Conservation (phyloP, 2,888 invertebrate genomes). For the Aradus depressus region DNA sequence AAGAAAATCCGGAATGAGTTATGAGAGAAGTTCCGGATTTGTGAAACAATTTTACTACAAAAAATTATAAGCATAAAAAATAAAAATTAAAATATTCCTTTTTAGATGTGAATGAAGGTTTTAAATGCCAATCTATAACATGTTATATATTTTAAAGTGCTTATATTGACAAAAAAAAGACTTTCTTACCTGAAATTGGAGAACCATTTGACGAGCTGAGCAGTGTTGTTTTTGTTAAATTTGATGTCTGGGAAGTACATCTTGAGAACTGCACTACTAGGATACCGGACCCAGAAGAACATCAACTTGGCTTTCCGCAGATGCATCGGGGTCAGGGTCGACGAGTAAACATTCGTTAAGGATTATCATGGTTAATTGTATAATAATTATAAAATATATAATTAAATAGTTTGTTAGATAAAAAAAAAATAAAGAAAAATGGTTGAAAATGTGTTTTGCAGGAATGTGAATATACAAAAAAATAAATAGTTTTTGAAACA, state of each 20-base stretch:
- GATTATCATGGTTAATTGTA: constrained; percentile 1
- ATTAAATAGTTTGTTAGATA: not conserved
- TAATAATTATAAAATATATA: not conserved
- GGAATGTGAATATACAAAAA: not conserved
- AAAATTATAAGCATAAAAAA: too few relatives aligned
- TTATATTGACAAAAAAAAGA: constrained; percentile 18
- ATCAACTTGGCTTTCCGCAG: constrained; percentile 99
- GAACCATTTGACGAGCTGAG: constrained; percentile 99
- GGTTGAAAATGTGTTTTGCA: not conserved
- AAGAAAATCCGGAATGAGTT: too few relatives aligned
- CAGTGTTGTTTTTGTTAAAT: constrained; percentile 99
- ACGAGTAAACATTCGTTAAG: constrained; percentile 84
- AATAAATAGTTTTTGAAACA: not conserved
- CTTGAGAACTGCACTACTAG: constrained; percentile 96
- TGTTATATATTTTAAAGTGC: too few relatives aligned
- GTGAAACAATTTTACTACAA: too few relatives aligned
- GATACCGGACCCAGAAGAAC: constrained; percentile 99
- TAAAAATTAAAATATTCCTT: too few relatives aligned
- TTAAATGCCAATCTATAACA: too few relatives aligned
- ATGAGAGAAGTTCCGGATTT: too few relatives aligned
- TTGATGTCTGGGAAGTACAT: constrained; percentile 99
- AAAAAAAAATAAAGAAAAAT: not conserved
- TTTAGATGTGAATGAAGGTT: too few relatives aligned
- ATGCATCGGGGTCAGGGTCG: constrained; percentile 98
- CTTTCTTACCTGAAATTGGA: constrained; percentile 94